Evolutionary conservation across 2,888 invertebrate genomes (phyloP), one percentile per base, ranked within the genome.

Genomic region (Microctonus brassicae): DNA sequence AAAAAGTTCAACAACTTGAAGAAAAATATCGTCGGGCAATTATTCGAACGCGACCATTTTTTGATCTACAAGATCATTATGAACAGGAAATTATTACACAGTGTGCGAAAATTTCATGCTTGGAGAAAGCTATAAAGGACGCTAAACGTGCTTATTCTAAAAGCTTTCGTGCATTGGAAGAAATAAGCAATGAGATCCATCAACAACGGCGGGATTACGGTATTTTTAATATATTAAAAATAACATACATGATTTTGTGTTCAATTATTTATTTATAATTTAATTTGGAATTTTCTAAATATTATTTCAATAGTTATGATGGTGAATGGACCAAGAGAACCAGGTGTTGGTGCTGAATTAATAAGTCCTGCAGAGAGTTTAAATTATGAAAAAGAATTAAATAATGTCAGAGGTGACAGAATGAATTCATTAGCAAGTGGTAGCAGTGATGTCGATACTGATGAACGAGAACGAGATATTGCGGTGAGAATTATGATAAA

Each of bases 141-240:
- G 93, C 95, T 1, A 98, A 98, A 87, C 90, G 89, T 75, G 92
- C 93, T 60, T 97, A 98, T 88, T 91, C 96, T 1, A 92, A 92
- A 74, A 94, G 97, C 0, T 89, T 98, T 57, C 93, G 93, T 77
- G 93, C 94, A 76, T 89, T 98, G 33, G 97, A 97, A 87, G 92
- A 93, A 78, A 97, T 98, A 74, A 97, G 97, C 9, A 96, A 97
- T 88, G 96, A 97, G 83, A 97, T 97, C 77, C 96, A 97, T 85
- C 88, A 89, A 83, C 91, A 92, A 83, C 89, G 93, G 10, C 88
- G 90, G 65, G 92, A 92, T 62, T 90, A 90, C 88, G 90, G 80
- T 85, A 87, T 1, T 86, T n/a, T n/a, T n/a, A n/a, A n/a, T n/a
- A n/a, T n/a, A n/a, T n/a, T n/a, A n/a, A n/a, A n/a, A n/a, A n/a